Evolutionary conservation across 2,888 invertebrate species (phyloP).

Genomic region (Hesperia comma): DNA sequence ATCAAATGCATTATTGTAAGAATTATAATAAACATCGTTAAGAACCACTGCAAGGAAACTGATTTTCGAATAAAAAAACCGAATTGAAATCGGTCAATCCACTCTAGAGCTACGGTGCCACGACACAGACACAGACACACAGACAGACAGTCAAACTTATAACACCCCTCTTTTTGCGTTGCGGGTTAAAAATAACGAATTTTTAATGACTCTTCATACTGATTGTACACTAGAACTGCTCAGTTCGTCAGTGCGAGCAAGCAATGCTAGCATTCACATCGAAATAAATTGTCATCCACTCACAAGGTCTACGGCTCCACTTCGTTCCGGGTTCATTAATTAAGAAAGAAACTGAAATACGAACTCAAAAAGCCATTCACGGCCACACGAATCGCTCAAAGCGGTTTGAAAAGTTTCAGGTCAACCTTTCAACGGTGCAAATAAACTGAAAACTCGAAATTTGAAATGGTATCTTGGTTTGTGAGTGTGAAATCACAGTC

Average conservation of each 20-base stretch:
- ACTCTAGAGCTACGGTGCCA: no score
- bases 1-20: no score
- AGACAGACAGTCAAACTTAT: no score
- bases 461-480: conserved; percentile 9
- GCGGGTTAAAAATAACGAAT: no score
- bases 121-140: no score
- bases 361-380: conserved; percentile 10
- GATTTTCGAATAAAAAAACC: no score
- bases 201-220: background rate
- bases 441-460: conserved; percentile 22
- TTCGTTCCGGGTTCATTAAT: conserved; percentile 19
- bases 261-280: background rate
- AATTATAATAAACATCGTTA: no score
- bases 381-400: conserved; percentile 19
- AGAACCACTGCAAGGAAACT: no score
- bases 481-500: conserved; percentile 9
- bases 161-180: no score
- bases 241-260: background rate
- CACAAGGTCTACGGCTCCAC: background rate
- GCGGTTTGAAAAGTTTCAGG: conserved; percentile 24
- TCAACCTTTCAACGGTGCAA: conserved; percentile 23
- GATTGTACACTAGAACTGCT: conserved; percentile 3
- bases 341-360: conserved; percentile 21
- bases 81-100: no score
- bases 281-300: conserved; percentile 4